phyloP scores from a whole-genome alignment of 2,113 vertebrate genomes.

The Podiceps cristatus region DNA sequence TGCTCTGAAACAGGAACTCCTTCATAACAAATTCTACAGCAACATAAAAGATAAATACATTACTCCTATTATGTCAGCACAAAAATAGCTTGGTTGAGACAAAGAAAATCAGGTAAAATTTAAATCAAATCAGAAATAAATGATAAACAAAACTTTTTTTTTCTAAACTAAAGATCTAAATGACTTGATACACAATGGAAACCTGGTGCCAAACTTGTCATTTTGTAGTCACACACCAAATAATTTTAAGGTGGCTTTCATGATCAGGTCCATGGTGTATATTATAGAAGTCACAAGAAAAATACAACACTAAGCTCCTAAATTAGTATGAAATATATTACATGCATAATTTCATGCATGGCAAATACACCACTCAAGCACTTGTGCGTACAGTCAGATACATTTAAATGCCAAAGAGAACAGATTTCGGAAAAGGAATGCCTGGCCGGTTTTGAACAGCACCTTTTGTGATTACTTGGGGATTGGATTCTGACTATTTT shows the following conservation, averaged over 20 bases:
- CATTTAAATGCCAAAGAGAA: background rate
- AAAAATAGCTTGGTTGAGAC: background rate
- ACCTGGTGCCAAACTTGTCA: background rate
- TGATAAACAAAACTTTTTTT: background rate
- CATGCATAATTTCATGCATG: background rate
- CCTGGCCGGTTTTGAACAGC: background rate
- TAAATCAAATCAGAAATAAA: background rate
- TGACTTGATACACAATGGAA: background rate
- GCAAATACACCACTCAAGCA: background rate
- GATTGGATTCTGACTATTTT: background rate
- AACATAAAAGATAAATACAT: background rate
- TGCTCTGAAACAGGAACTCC: slow-evolving; percentile 52
- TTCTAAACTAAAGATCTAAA: background rate
- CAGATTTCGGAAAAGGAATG: background rate
- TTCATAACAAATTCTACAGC: slow-evolving; percentile 71
- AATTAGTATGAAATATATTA: background rate
- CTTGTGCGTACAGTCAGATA: background rate
- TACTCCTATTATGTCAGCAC: background rate
- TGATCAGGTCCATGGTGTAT: background rate
- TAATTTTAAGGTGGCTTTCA: background rate
- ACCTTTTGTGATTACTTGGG: background rate
- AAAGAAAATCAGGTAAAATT: background rate
- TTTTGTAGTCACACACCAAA: background rate
- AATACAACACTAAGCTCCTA: background rate
- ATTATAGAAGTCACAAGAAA: background rate